phyloP scores from a whole-genome alignment of 2,888 invertebrate genomes.

The Rhagonycha lutea region DNA sequence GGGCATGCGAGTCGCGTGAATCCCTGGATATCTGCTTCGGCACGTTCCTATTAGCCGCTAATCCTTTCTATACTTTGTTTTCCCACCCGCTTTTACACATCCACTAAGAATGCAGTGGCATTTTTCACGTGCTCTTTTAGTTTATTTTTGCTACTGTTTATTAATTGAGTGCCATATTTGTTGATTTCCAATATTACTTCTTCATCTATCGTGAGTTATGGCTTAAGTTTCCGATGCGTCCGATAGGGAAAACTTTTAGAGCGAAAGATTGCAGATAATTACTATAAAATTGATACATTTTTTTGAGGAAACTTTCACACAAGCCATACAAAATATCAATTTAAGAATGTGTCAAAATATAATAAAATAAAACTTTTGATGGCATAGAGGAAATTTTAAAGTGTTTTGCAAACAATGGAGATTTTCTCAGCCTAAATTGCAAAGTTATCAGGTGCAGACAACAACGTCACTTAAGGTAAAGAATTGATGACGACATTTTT shows the following conservation, averaged over 20 bases:
- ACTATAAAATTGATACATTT: neutral
- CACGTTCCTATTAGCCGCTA: conserved; percentile 53
- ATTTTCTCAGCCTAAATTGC: neutral
- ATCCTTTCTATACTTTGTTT: conserved; percentile 42
- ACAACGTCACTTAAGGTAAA: neutral
- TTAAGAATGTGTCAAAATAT: neutral
- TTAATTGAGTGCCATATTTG: neutral
- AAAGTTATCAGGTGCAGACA: neutral
- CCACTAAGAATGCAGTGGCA: conserved; percentile 21
- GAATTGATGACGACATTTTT: neutral
- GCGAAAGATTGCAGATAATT: neutral
- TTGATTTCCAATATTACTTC: neutral
- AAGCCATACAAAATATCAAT: neutral
- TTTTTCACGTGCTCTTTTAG: conserved; percentile 13
- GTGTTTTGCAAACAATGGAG: neutral
- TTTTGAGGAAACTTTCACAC: neutral
- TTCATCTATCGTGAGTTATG: neutral
- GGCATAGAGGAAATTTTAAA: neutral
- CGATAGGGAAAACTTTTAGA: neutral
- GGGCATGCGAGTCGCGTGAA: conserved; percentile 48
- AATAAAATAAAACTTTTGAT: neutral
- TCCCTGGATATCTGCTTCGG: conserved; percentile 50
- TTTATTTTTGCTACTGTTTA: neutral
- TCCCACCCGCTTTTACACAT: conserved; percentile 36
- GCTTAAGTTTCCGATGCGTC: neutral